Evolutionary conservation across 2,113 vertebrate genomes (phyloP).

Genomic region (Hypocryptadius cinnamomeus): DNA sequence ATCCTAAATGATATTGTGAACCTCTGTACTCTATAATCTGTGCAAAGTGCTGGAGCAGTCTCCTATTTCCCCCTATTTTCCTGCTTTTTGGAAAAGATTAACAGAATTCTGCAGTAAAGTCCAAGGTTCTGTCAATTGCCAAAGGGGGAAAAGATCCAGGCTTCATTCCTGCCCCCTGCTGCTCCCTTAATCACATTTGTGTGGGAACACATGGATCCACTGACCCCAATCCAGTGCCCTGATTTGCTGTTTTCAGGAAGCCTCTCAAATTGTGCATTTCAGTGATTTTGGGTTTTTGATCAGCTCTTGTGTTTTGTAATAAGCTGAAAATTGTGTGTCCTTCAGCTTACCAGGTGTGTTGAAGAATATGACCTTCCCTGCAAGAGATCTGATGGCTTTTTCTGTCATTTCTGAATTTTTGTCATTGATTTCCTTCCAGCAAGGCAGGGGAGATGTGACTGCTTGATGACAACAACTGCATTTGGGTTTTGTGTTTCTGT

Average conservation of each 20-base stretch:
- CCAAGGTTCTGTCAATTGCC: neutral
- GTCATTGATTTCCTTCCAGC: neutral
- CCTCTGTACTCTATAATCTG: neutral
- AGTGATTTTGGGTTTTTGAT: neutral
- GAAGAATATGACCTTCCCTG: neutral
- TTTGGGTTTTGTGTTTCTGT: conserved; percentile 34
- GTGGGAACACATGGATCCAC: neutral
- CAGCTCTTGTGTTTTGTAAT: neutral
- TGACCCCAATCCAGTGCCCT: neutral
- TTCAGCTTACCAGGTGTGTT: neutral
- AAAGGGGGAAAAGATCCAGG: neutral
- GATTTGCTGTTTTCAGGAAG: neutral
- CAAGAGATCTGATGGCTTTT: neutral
- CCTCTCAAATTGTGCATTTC: neutral
- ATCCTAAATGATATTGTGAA: neutral
- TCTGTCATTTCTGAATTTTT: neutral
- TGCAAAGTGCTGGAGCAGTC: neutral
- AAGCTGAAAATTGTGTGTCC: neutral
- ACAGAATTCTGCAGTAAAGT: neutral
- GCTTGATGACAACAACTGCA: neutral
- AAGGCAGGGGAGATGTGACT: neutral
- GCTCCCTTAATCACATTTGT: neutral
- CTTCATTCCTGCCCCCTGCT: neutral
- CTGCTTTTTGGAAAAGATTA: neutral
- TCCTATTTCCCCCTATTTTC: neutral